Base-by-base conservation (phyloP, 35 echinoderm and acorn worm genomes). In the Heliocidaris erythrogramma region DNA sequence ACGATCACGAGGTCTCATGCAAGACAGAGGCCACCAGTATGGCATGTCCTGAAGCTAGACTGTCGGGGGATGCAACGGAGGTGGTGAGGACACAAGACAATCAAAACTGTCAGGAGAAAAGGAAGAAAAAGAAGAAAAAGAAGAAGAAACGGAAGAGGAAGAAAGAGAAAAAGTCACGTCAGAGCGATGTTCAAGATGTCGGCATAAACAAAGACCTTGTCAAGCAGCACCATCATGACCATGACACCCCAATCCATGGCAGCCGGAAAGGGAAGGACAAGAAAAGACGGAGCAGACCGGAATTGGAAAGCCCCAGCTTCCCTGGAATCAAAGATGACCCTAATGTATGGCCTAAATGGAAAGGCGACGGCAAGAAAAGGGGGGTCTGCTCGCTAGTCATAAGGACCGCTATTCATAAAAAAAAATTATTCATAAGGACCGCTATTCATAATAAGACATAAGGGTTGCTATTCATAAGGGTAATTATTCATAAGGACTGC, bases 71-170 rank as follows among this genome's bases (percentile, higher is more conserved):
- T 24, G 6, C 60, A 69, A 27, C 60, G 60, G 13, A 17, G 16
- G 60, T 21, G 17, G 60, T 69, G 24, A 14, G 60, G 0, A 69
- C 24, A 69, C 16, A 21, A 6, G 60, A 69, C 49, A 52, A 5
- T 52, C 49, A 52, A 52, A 52, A 52, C 49, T 10, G 49, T 52
- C 7, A 52, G 49, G 49, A 69, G 60, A 69, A 69, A 69, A 69
- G 60, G 60, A 24, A 24, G 60, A 88, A 48, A 32, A 88, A 31
- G 47, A 88, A 88, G 31, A 35, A 32, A 13, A 88, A 88, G 86
- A 88, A 88, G 18, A 88, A 88, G 86, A 88, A 88, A 48, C 29
- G 47, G 30, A 88, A 88, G 18, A 88, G 2, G 30, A 88, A 88
- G 30, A 88, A 88, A 27, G 18, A 88, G 86, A 88, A 88, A 88